phyloP scores from a whole-genome alignment of 2,797 vertebrate species.

The Eospalax fontanierii region DNA sequence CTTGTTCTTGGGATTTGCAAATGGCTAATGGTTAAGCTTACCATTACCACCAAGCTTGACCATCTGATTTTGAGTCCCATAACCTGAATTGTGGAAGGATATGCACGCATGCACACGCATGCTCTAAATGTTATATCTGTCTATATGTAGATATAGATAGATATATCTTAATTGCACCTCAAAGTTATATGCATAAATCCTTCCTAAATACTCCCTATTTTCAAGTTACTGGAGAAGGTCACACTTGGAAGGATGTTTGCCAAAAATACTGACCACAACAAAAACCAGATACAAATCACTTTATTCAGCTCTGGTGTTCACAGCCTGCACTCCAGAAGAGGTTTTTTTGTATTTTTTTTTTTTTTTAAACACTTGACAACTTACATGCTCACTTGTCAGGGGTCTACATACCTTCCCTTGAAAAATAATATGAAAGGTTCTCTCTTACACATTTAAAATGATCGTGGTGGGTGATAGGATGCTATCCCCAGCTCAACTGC shows the following conservation, averaged over 20 bases:
- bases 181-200: background rate
- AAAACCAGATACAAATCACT: background rate
- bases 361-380: background rate
- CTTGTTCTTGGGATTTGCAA: background rate
- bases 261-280: background rate
- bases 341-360: too few relatives aligned
- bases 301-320: background rate
- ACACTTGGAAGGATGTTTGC: background rate
- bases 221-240: background rate
- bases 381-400: background rate
- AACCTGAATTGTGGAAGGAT: background rate
- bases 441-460: background rate
- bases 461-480: background rate
- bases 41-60: background rate
- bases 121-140: background rate
- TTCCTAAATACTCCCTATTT: background rate
- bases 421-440: background rate
- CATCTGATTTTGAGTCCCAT: background rate
- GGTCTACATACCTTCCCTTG: background rate
- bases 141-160: background rate
- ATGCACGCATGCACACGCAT: too few relatives aligned
- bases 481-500: background rate
- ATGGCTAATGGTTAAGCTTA: background rate
- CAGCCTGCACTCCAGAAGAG: background rate
- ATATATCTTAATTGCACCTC: background rate